A percentile compares a stretch with the other conserved stretches of the same genome.
These are phyloP conservation scores for Myrmophylax atrothorax DNA, from an alignment of 2,113 vertebrate species.

Conservation along the genomic window DNA sequence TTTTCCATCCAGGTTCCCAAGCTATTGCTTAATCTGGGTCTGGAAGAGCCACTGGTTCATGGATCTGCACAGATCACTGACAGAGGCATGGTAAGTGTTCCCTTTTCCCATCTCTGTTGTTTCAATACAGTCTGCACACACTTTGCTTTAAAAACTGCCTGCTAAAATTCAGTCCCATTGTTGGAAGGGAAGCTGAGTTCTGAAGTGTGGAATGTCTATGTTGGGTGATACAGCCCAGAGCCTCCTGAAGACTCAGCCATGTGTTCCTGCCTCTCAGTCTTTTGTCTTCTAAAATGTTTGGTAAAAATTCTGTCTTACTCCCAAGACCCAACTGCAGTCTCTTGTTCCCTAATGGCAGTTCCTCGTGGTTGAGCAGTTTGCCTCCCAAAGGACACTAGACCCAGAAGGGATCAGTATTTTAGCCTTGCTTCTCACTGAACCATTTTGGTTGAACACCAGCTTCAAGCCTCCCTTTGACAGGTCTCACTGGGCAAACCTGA, in stretches of 20 bases:
- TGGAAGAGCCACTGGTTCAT: constrained; percentile 89
- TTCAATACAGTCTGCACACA: background rate
- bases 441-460: background rate
- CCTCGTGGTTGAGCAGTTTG: background rate
- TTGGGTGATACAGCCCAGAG: background rate
- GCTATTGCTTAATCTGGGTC: constrained; percentile 78
- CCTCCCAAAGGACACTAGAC: background rate
- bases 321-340: background rate
- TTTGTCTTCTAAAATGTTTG: background rate
- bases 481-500: background rate
- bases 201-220: background rate
- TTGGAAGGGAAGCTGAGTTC: background rate
- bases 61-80: constrained; percentile 85
- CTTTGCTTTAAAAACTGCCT: background rate
- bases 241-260: background rate
- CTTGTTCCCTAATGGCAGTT: background rate
- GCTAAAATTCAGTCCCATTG: background rate
- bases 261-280: background rate
- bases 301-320: background rate
- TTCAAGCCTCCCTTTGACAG: background rate
- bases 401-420: background rate
- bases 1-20: constrained; percentile 83
- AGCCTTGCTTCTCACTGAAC: background rate
- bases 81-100: constrained; percentile 82
- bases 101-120: background rate